Evolutionary conservation across 2,888 invertebrate species (phyloP).

Genomic region (Homarus gammarus): DNA sequence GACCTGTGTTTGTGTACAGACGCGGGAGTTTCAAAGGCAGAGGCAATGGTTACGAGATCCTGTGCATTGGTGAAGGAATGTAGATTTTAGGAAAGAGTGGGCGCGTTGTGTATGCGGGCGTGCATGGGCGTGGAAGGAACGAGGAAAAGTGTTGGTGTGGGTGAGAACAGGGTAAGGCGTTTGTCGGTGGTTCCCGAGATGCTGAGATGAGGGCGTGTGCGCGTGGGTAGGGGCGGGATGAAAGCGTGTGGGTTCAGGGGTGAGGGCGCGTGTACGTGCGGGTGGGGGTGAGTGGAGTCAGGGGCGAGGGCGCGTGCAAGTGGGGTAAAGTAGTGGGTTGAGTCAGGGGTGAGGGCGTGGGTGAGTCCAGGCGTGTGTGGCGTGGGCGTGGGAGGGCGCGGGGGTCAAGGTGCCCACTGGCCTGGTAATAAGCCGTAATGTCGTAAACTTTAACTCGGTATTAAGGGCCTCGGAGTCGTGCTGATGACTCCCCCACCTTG

Average conservation of each 20-base stretch:
- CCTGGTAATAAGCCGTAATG: constrained; percentile 44
- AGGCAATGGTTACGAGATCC: too few relatives aligned
- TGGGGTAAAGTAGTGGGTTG: too few relatives aligned
- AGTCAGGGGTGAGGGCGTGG: background rate
- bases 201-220: background rate
- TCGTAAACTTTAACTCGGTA: constrained; percentile 32
- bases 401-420: constrained; percentile 30
- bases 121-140: too few relatives aligned
- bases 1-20: too few relatives aligned
- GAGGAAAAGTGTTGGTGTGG: too few relatives aligned
- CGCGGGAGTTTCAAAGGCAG: too few relatives aligned
- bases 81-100: too few relatives aligned
- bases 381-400: constrained; percentile 20
- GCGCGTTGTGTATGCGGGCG: too few relatives aligned
- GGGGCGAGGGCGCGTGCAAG: background rate
- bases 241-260: background rate
- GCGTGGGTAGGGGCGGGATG: background rate
- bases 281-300: background rate
- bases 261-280: background rate
- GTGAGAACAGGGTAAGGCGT: too few relatives aligned
- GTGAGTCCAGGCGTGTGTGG: background rate
- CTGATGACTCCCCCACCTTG: constrained; percentile 21
- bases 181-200: too few relatives aligned
- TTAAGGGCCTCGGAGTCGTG: constrained; percentile 30
- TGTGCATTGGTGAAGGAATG: too few relatives aligned